Evolutionary conservation across 1,140 invertebrate genomes (phyloP).

Genomic region (Cepaea nemoralis): DNA sequence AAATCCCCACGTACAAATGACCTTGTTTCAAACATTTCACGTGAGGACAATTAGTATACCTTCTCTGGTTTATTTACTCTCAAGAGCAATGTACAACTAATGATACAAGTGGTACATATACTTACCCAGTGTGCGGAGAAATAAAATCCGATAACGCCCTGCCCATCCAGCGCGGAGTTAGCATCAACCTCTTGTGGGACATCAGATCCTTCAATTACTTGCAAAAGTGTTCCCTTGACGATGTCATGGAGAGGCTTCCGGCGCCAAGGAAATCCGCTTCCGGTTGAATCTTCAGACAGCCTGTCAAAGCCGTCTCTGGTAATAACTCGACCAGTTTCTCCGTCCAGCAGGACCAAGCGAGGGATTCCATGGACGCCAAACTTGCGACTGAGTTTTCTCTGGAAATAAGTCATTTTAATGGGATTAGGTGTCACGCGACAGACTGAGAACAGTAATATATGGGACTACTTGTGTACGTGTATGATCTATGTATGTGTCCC

Average conservation of each 20-base stretch:
- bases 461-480: too few relatives aligned
- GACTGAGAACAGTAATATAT: constrained; percentile 1
- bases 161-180: not conserved
- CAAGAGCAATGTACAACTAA: too few relatives aligned
- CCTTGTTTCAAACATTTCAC: too few relatives aligned
- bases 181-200: constrained; percentile 6
- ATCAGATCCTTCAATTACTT: constrained; percentile 6
- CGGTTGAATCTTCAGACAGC: constrained; percentile 78
- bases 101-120: too few relatives aligned
- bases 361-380: constrained; percentile 69
- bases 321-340: constrained; percentile 75
- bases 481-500: too few relatives aligned
- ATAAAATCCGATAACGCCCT: constrained; percentile 25
- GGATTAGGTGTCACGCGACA: constrained; percentile 1
- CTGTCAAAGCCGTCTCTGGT: constrained; percentile 78
- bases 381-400: constrained; percentile 66
- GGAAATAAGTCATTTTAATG: constrained; percentile 21
- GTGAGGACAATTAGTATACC: too few relatives aligned
- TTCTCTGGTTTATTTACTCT: too few relatives aligned
- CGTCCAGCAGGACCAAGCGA: constrained; percentile 79
- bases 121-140: constrained; percentile 25
- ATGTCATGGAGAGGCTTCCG: constrained; percentile 76
- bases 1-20: too few relatives aligned
- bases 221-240: constrained; percentile 42
- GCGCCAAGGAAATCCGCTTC: constrained; percentile 79